These are phyloP conservation scores for Branchipolynoe longqiensis DNA, from an alignment of 2,888 invertebrate species.

Conservation along the genomic window DNA sequence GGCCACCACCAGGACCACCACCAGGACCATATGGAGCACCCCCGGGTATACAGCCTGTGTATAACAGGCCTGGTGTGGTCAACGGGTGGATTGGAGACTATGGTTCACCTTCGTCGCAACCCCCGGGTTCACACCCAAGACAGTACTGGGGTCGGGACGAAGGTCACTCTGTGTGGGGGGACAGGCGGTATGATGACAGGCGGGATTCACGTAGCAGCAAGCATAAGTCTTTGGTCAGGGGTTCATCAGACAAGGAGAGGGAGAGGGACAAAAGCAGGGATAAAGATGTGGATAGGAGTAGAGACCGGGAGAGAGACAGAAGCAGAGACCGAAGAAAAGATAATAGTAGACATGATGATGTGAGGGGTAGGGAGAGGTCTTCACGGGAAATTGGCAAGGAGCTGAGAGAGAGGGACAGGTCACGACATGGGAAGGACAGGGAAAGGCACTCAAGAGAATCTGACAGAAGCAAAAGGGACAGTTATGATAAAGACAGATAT, in stretches of 20 bases:
- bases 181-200: conserved; percentile 29
- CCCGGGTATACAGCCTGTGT: neutral
- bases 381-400: neutral
- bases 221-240: no score
- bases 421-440: neutral
- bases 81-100: neutral
- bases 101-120: neutral
- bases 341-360: neutral
- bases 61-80: neutral
- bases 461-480: conserved; percentile 12
- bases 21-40: neutral
- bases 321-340: conserved; percentile 19
- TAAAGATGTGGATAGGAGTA: neutral
- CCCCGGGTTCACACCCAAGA: neutral
- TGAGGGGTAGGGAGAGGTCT: conserved; percentile 4
- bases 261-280: conserved; percentile 16
- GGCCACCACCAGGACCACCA: neutral
- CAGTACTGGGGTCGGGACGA: conserved; percentile 31
- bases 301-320: neutral
- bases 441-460: neutral
- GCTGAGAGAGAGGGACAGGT: neutral
- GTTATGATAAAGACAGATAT: conserved; percentile 27
- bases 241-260: no score
- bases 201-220: neutral
- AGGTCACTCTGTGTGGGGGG: neutral